Percentiles rank a stretch among this genome's conserved stretches.
phyloP scores from a whole-genome alignment of 2,797 vertebrate genomes.

The Phylloscopus collybita region DNA sequence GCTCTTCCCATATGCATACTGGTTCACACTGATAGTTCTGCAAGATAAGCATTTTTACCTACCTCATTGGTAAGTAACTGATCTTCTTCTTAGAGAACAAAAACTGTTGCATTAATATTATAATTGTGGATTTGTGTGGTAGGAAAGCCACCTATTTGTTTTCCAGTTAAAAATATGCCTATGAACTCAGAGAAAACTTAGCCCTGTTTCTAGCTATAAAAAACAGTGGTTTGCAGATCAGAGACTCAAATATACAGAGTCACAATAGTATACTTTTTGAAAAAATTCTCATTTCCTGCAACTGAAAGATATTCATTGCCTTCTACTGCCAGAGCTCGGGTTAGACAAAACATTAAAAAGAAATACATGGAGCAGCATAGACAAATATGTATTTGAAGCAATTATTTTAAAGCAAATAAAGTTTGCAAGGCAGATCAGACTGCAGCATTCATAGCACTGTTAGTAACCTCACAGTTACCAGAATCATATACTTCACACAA shows the following conservation, averaged over 20 bases:
- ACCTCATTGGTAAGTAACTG: constrained; percentile 14
- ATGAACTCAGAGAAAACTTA: background rate
- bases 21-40: constrained; percentile 56
- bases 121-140: background rate
- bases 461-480: background rate
- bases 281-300: constrained; percentile 29
- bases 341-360: constrained; percentile 40
- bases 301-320: background rate
- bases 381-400: constrained; percentile 7
- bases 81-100: constrained; percentile 22
- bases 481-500: background rate
- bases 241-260: background rate
- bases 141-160: constrained; percentile 6
- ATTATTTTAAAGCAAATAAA: constrained; percentile 59
- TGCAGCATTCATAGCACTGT: background rate
- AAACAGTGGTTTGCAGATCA: background rate
- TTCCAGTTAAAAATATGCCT: background rate
- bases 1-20: constrained; percentile 45
- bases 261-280: background rate
- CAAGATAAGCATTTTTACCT: constrained; percentile 44
- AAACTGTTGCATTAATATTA: constrained; percentile 6
- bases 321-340: background rate
- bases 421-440: constrained; percentile 53
- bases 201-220: background rate
- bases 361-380: constrained; percentile 44